phyloP scores from a whole-genome alignment of 2,113 vertebrate species.

The Periophthalmus modestus region DNA sequence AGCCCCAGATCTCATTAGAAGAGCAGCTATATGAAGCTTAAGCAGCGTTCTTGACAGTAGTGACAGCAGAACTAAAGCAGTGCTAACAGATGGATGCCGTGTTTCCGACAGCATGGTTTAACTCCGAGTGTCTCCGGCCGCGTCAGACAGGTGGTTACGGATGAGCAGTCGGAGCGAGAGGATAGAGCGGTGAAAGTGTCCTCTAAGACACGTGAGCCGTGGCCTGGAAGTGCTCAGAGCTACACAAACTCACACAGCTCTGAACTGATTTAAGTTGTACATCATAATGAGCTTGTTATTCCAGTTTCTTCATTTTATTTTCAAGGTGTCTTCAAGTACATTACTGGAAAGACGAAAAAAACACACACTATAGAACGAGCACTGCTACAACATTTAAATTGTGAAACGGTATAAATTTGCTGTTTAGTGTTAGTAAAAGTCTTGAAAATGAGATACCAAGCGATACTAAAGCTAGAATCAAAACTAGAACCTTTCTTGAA shows the following conservation, averaged over 20 bases:
- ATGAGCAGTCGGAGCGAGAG: background rate
- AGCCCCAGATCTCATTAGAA: background rate
- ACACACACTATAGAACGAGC: too few relatives aligned
- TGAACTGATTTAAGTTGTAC: background rate
- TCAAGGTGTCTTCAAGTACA: too few relatives aligned
- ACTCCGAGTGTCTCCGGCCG: slow-evolving; percentile 50
- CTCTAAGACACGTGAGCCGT: slow-evolving; percentile 17
- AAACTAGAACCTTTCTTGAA: too few relatives aligned
- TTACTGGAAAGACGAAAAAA: too few relatives aligned
- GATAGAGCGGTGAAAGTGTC: slow-evolving; percentile 33
- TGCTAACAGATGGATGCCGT: background rate
- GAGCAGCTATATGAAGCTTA: slow-evolving; percentile 18
- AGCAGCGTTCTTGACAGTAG: background rate
- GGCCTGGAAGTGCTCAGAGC: slow-evolving; percentile 25
- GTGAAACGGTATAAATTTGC: too few relatives aligned
- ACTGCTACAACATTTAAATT: too few relatives aligned
- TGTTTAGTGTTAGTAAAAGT: too few relatives aligned
- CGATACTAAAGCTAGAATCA: too few relatives aligned
- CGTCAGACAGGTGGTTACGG: slow-evolving; percentile 33
- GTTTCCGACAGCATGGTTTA: slow-evolving; percentile 46
- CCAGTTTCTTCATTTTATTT: background rate
- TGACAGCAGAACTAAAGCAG: slow-evolving; percentile 32
- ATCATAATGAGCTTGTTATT: background rate
- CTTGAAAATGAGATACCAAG: too few relatives aligned
- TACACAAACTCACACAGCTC: slow-evolving; percentile 18